Base-by-base conservation (phyloP, 92 coral and sea anemone genomes). In the Parazoanthus swiftii region DNA sequence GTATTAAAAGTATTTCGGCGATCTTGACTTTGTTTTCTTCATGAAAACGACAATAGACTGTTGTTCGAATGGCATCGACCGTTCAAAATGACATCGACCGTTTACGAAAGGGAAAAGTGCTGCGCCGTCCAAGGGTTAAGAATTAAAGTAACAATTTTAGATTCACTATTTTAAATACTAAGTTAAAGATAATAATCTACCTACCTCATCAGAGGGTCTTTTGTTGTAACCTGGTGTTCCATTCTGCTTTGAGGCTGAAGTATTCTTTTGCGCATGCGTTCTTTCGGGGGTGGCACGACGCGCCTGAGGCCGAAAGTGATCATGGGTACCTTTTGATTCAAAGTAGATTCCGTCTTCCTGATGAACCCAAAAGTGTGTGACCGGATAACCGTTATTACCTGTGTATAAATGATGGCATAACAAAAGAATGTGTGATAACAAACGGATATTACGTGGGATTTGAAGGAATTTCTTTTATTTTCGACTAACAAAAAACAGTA, bases 301-400 rank as follows among this genome's bases (percentile, higher is more conserved):
- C 25, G 99, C 98, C 82, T 97, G 98, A 0, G 99, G 99, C 76
- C 95, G 90, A 77, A 93, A 94, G 86, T 97, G 99, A 79, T 97
- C 98, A 66, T 97, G 99, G 20, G 93, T 92, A 66, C 99, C 99
- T 85, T 97, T 97, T 0, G 99, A 89, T 72, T 97, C 99, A 74
- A 97, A 97, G 72, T 97, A 96, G 74, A 97, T 95, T 3, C 97
- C 96, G 48, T 97, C 99, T 74, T 95, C 96, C 75, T 95, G 99
- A 71, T 97, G 99, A 1, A 97, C 89, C 99, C 99, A 97, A 87
- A 97, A 97, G 75, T 97, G 99, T 14, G 99, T 97, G 44, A 97
- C 99, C 23, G 99, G 99, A 68, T 97, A 97, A 4, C 99, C 98
- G 81, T 97, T 97, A 82, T 97, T 97, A n/a, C 99, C 99, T 95